A percentile compares a stretch with the other conserved stretches of the same genome.
These are phyloP conservation scores for Hemibagrus wyckioides DNA, from an alignment of 2,113 vertebrate species.

Conservation along the genomic window DNA sequence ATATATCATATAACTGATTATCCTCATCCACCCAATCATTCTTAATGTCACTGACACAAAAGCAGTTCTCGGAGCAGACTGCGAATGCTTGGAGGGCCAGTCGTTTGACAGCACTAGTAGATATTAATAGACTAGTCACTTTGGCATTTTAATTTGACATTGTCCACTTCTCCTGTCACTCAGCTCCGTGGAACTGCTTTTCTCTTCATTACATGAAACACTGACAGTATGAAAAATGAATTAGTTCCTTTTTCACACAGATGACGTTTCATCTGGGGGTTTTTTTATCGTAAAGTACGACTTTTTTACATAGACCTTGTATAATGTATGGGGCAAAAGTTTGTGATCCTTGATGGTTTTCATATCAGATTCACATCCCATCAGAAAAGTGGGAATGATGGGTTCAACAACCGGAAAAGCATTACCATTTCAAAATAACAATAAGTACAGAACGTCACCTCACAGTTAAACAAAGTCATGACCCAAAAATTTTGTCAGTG, in stretches of 20 bases:
- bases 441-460: not conserved
- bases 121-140: slow-evolving; percentile 53
- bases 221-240: not conserved
- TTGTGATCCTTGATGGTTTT: not conserved
- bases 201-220: slow-evolving; percentile 13
- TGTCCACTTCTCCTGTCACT: slow-evolving; percentile 9
- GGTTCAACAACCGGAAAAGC: not conserved
- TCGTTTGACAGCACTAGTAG: slow-evolving; percentile 33
- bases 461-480: too few relatives aligned
- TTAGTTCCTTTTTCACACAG: not conserved
- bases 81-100: slow-evolving; percentile 21
- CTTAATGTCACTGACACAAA: slow-evolving; percentile 4
- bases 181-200: not conserved
- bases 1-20: slow-evolving; percentile 31
- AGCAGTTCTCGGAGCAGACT: slow-evolving; percentile 24
- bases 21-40: not conserved
- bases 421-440: not conserved
- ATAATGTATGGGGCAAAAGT: not conserved
- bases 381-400: not conserved
- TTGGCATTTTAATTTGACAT: slow-evolving; percentile 34
- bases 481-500: too few relatives aligned
- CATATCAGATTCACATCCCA: not conserved
- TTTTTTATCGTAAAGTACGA: slow-evolving; percentile 1
- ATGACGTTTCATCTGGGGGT: not conserved
- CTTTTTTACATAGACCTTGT: not conserved